Base-by-base conservation (phyloP, 2,888 invertebrate genomes). In the Dinocampus coccinellae region DNA sequence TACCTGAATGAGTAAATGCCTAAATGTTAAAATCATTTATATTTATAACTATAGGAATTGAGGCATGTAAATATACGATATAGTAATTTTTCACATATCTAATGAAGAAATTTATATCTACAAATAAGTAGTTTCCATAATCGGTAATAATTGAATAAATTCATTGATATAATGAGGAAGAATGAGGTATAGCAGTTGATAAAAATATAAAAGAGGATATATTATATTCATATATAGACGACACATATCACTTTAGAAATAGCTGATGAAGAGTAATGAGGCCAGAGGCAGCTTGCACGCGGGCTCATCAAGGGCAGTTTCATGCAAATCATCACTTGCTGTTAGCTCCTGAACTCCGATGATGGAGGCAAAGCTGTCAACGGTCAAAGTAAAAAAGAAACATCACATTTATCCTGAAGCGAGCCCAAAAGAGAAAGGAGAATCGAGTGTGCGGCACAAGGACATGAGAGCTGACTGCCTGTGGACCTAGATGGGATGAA, bases 221-320 rank as follows among this genome's bases (percentile, higher is more conserved):
- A 36, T 9, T 36, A 10, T 36, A 36, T 36, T 9, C 10, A 36
- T 3, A 10, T 10, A 36, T 10, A 36, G 1, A 36, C 6, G 10
- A 9, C 36, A 10, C 10, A 10, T 24, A 61, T 61, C 61, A 39
- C 24, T 39, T 11, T 13, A 16, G 13, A 26, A 34, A 53, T 53
- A 10, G n/a, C 16, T 11, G 10, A 24, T 13, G 24, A 39, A 61
- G 72, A 77, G 76, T 81, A 81, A 81, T 79, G 81, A 81, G 79
- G 77, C 79, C 79, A 75, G 73, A 72, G 79, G 78, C 78, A 75
- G 71, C 67, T 74, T 73, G 9, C 75, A 72, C 70, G 75, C 75
- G 75, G 75, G 76, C 79, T 77, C 78, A 79, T 79, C 78, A 80
- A 77, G 77, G 75, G 78, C 77, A 81, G 78, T 80, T 80, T 79